Evolutionary conservation across 1,140 invertebrate species (phyloP), one percentile per base, ranked within the genome.

Genomic region (Octopus sinensis): DNA sequence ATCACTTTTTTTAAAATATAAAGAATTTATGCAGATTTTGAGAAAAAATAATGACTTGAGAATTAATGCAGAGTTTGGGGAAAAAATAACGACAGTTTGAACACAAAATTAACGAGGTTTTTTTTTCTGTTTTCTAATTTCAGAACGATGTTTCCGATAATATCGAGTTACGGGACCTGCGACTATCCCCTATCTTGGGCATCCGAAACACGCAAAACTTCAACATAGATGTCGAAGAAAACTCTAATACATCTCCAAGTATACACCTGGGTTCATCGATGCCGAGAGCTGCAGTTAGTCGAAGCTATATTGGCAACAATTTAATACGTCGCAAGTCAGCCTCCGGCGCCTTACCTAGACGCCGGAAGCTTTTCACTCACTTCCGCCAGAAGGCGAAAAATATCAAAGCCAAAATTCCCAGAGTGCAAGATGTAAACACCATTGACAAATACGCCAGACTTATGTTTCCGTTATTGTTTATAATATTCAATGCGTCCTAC

Each of bases 361-460:
- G 85, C 51, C 82, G 85, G 10, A 84, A 85, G 78, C 71, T 91
- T 13, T 82, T 91, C 79, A 87, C 88, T 17, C 86, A 86, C 84
- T 83, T 89, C 75, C 88, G 84, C 81, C 84, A 87, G 62, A 87
- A 85, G 81, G 88, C 89, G 4, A 88, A 89, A 79, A 86, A 82
- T 43, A 85, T 90, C 62, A 86, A 86, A 52, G 85, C 86, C 54
- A 88, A 88, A 80, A 95, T 98, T 91, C 97, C 96, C 1, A 95
- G 95, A 90, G 97, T 99, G 85, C 96, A 97, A 88, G 97, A 99
- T 90, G 97, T 99, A 62, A 98, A 98, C 89, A 94, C 97, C 76
- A 99, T 99, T 86, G 97, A 99, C 91, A 97, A 97, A 88, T 98
- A 97, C 88, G 97, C 97, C 9, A 92, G 97, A 83, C 94, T 98